Conservation (phyloP, 2,113 vertebrate genomes). For the Casuarius casuarius region DNA sequence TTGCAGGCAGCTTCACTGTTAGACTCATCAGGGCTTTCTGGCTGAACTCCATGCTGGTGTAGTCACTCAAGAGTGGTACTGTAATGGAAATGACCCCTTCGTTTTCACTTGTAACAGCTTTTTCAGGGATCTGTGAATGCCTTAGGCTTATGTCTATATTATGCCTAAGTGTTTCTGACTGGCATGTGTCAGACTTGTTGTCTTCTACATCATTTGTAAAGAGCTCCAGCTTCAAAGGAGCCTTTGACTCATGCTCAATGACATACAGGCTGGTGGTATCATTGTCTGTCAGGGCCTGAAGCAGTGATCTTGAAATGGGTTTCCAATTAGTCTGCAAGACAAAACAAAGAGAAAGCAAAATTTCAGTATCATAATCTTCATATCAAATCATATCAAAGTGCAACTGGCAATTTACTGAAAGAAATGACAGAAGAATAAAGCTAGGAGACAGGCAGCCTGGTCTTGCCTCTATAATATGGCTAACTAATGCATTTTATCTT, state of each 20-base stretch:
- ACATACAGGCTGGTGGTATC: conserved; percentile 73
- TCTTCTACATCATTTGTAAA: background rate
- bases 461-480: background rate
- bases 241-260: conserved; percentile 56
- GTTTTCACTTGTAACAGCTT: background rate
- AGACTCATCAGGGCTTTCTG: conserved; percentile 34
- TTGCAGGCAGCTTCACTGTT: background rate
- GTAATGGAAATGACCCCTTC: background rate
- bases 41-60: conserved; percentile 82
- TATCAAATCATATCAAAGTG: background rate
- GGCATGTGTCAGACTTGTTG: background rate
- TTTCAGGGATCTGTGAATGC: background rate
- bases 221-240: background rate
- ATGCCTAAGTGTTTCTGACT: background rate
- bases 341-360: background rate
- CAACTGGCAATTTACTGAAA: background rate
- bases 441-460: background rate
- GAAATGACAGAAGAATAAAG: background rate
- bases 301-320: background rate
- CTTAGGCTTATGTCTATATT: background rate
- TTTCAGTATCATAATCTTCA: background rate
- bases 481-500: background rate
- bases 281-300: conserved; percentile 31
- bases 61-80: conserved; percentile 66
- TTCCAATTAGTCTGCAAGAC: conserved; percentile 14